A percentile compares a stretch with the other conserved stretches of the same genome.
phyloP scores from a whole-genome alignment of 2,888 invertebrate genomes.

The Oligia latruncula region DNA sequence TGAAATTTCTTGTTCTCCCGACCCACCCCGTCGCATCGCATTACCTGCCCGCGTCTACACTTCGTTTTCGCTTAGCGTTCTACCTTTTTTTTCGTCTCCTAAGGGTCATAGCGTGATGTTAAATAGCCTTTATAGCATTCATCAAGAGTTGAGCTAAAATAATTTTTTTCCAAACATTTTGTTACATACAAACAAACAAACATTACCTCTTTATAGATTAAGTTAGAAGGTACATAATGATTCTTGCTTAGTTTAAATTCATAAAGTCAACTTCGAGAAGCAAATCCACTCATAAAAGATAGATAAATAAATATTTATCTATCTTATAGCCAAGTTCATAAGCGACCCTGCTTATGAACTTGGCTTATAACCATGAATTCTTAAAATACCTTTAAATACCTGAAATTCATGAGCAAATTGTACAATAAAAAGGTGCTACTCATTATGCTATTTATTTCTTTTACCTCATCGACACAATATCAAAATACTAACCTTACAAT shows the following conservation, averaged over 20 bases:
- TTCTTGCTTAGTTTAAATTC: background rate
- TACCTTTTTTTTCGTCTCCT: too few species aligned
- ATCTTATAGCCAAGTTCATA: background rate
- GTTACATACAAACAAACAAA: too few species aligned
- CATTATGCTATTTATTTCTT: conserved; percentile 6
- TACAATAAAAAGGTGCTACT: background rate
- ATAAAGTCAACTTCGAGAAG: background rate
- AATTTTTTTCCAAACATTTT: too few species aligned
- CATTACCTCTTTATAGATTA: background rate
- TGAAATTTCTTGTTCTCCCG: too few species aligned
- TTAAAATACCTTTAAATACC: background rate
- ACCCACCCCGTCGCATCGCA: too few species aligned
- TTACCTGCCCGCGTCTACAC: too few species aligned
- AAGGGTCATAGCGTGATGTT: too few species aligned
- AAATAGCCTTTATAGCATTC: too few species aligned
- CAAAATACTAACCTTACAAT: conserved; percentile 18
- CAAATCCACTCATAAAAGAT: background rate
- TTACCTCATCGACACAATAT: conserved; percentile 23
- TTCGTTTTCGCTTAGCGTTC: too few species aligned
- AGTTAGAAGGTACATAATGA: background rate
- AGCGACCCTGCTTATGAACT: too few species aligned
- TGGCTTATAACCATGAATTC: background rate
- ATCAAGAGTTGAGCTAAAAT: too few species aligned
- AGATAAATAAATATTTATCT: too few species aligned
- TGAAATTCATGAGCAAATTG: background rate